Conservation (phyloP, 2,888 invertebrate species). For the Fabriciana adippe region DNA sequence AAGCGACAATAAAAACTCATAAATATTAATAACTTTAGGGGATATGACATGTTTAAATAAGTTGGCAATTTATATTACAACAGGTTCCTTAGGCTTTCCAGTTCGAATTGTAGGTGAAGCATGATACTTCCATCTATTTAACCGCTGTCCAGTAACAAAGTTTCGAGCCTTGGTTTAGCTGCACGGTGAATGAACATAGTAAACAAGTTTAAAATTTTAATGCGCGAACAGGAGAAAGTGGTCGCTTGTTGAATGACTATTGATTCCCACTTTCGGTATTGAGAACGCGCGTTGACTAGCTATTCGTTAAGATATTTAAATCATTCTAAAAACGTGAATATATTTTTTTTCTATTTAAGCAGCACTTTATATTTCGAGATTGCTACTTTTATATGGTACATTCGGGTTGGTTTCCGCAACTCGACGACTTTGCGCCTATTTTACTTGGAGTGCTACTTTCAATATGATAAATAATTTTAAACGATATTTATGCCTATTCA, state of each 20-base stretch:
- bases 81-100: constrained; percentile 56
- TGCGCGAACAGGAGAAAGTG: constrained; percentile 71
- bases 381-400: too few species aligned
- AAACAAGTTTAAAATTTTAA: constrained; percentile 81
- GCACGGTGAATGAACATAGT: constrained; percentile 59
- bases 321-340: not conserved
- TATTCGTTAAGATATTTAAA: constrained; percentile 6
- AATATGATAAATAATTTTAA: too few species aligned
- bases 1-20: constrained; percentile 40
- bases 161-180: constrained; percentile 63
- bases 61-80: constrained; percentile 44
- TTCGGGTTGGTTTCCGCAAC: too few species aligned
- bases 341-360: not conserved
- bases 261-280: constrained; percentile 61
- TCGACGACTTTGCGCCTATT: too few species aligned
- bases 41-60: constrained; percentile 30
- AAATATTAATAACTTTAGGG: constrained; percentile 46
- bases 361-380: not conserved
- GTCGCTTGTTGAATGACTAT: constrained; percentile 54
- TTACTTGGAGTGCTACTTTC: too few species aligned
- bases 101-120: constrained; percentile 63
- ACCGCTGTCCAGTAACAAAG: constrained; percentile 60
- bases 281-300: constrained; percentile 56
- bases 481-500: too few species aligned
- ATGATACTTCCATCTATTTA: constrained; percentile 71